A percentile compares a stretch with the other conserved stretches of the same genome.
phyloP scores from a whole-genome alignment of 2,888 invertebrate genomes.

The Epinotia bilunana region DNA sequence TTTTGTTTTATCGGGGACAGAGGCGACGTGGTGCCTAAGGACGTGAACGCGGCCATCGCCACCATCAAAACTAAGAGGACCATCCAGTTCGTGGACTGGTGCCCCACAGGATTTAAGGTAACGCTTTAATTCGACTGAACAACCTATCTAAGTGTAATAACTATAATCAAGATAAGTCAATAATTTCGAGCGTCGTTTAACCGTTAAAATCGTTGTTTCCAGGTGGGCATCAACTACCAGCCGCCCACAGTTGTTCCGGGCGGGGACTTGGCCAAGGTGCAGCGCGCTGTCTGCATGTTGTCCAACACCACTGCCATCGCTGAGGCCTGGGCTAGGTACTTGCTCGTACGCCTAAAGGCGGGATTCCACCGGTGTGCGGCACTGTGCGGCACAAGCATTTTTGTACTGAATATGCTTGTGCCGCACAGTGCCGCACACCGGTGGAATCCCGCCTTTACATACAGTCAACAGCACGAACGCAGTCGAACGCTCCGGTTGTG shows the following conservation, averaged over 20 bases:
- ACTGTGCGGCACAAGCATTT: too few species aligned
- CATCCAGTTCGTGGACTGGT: constrained; percentile 96
- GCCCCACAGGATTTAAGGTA: constrained; percentile 91
- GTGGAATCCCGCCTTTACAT: too few species aligned
- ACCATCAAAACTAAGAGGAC: constrained; percentile 97
- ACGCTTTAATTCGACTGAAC: too few species aligned
- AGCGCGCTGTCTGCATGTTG: constrained; percentile 98
- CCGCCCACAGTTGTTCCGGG: constrained; percentile 96
- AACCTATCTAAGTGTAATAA: background rate
- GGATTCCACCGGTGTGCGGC: too few species aligned
- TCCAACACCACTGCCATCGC: constrained; percentile 98
- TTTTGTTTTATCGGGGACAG: constrained; percentile 70
- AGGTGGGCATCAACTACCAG: constrained; percentile 94
- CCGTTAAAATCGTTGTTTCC: background rate
- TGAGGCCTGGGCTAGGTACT: constrained; percentile 95
- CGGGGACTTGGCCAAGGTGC: constrained; percentile 96
- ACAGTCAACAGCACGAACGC: background rate
- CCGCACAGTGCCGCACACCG: too few species aligned
- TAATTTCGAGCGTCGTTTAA: background rate
- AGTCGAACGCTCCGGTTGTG: too few species aligned
- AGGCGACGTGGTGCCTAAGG: constrained; percentile 97
- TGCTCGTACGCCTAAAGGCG: too few species aligned
- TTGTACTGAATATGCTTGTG: too few species aligned
- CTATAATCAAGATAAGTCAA: background rate
- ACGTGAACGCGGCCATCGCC: constrained; percentile 96